Conservation (phyloP, 1,140 invertebrate genomes). For the Drosophila busckii region DNA sequence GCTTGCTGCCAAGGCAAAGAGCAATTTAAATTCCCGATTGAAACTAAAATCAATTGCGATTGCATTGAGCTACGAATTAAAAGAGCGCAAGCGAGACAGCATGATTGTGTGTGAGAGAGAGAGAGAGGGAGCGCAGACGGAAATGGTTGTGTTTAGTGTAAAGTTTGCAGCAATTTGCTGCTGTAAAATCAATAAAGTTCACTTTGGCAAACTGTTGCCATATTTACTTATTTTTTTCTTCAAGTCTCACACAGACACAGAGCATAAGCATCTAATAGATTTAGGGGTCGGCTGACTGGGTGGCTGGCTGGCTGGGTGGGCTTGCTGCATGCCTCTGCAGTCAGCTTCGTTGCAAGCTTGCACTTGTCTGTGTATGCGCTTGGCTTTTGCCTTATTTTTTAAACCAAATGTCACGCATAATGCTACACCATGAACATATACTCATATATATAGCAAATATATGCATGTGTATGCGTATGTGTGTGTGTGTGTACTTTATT, state of each 20-base stretch:
- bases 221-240: constrained; percentile 21
- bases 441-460: constrained; percentile 33
- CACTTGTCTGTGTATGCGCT: constrained; percentile 10
- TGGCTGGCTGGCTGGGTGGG: neutral
- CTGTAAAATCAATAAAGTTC: constrained; percentile 32
- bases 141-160: constrained; percentile 21
- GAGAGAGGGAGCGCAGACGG: too few relatives aligned
- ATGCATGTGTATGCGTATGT: constrained; percentile 11
- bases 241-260: neutral
- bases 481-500: constrained; percentile 45
- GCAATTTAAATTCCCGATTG: constrained; percentile 70
- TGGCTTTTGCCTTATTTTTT: constrained; percentile 14
- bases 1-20: constrained; percentile 35
- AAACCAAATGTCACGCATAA: constrained; percentile 67
- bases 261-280: constrained; percentile 9
- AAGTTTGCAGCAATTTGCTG: constrained; percentile 32
- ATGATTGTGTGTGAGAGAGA: too few relatives aligned
- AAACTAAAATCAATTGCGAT: constrained; percentile 22
- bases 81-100: neutral
- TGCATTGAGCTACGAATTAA: too few relatives aligned
- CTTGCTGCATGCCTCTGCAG: constrained; percentile 2
- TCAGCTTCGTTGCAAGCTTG: constrained; percentile 8
- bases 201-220: constrained; percentile 30
- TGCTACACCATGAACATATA: constrained; percentile 48
- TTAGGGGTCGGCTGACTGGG: constrained; percentile 14